These are phyloP conservation scores for Tetragonisca angustula DNA, from an alignment of 2,888 invertebrate genomes.

Conservation along the genomic window DNA sequence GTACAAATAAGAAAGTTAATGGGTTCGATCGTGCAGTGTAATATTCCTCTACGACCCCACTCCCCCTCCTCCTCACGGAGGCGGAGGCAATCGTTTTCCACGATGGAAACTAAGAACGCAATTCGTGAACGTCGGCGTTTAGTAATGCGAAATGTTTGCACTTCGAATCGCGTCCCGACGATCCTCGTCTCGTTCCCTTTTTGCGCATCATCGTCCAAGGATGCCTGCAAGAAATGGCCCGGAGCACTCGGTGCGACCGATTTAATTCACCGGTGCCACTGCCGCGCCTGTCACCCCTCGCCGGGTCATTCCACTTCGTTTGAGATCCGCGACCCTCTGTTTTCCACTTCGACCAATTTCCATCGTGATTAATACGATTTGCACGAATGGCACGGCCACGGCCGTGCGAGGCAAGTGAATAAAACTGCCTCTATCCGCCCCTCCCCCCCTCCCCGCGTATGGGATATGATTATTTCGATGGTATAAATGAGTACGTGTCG, in stretches of 20 bases:
- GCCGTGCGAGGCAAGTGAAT: not conserved
- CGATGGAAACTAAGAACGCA: constrained; percentile 31
- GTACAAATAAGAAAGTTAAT: constrained; percentile 50
- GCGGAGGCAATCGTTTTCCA: constrained; percentile 16
- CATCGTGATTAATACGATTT: constrained; percentile 30
- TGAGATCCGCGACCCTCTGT: not conserved
- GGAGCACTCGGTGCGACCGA: constrained; percentile 7
- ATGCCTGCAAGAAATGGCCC: not conserved
- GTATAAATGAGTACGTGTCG: no score
- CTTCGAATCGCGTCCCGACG: not conserved
- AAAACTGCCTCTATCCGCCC: not conserved
- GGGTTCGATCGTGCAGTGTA: constrained; percentile 33
- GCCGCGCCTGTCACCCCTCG: no score
- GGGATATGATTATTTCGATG: not conserved
- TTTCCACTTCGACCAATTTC: constrained; percentile 6
- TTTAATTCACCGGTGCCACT: constrained; percentile 27
- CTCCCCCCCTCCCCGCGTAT: no score
- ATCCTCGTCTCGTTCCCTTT: not conserved
- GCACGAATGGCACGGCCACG: constrained; percentile 4
- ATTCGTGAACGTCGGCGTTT: constrained; percentile 34
- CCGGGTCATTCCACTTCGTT: constrained; percentile 21
- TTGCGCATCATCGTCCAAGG: not conserved
- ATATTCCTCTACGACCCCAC: constrained; percentile 34
- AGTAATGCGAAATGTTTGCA: constrained; percentile 17
- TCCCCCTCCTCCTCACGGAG: no score